phyloP scores from a whole-genome alignment of 2,888 invertebrate species.

The Drosophila phalerata region DNA sequence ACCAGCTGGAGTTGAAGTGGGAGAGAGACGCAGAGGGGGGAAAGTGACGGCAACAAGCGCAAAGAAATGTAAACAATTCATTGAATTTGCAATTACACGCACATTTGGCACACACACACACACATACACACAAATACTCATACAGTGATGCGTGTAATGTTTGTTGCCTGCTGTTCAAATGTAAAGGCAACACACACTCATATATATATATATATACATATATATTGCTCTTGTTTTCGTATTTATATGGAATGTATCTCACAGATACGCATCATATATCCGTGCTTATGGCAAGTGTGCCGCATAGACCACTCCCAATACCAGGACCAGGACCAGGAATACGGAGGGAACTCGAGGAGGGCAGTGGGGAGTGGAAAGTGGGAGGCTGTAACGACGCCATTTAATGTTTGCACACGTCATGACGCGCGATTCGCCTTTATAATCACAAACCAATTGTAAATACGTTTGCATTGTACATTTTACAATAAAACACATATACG shows the following conservation, averaged over 20 bases:
- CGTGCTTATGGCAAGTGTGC: conserved; percentile 56
- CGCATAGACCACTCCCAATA: conserved; percentile 8
- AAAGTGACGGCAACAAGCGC: conserved; percentile 70
- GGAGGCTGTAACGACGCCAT: conserved; percentile 63
- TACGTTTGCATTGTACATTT: conserved; percentile 48
- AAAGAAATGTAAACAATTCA: conserved; percentile 83
- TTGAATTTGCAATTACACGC: conserved; percentile 84
- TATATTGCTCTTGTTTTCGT: conserved; percentile 50
- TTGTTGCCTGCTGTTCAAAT: conserved; percentile 64
- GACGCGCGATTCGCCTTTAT: conserved; percentile 80
- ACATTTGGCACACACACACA: conserved; percentile 73
- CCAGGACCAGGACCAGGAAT: neutral
- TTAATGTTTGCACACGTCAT: conserved; percentile 84
- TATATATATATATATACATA: too few relatives aligned
- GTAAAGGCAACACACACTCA: conserved; percentile 28
- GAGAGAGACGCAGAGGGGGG: conserved; percentile 1
- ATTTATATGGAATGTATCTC: conserved; percentile 73
- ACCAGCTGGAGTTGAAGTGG: conserved; percentile 41
- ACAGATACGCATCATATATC: conserved; percentile 80
- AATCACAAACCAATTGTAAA: conserved; percentile 82
- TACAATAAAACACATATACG: conserved; percentile 14
- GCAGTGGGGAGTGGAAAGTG: too few relatives aligned
- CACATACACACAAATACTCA: conserved; percentile 23
- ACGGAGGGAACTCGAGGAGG: too few relatives aligned
- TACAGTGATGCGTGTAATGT: conserved; percentile 72